A percentile compares a stretch with the other conserved stretches of the same genome.
phyloP scores from a whole-genome alignment of 2,888 invertebrate species.

The Mimachlamys varia region DNA sequence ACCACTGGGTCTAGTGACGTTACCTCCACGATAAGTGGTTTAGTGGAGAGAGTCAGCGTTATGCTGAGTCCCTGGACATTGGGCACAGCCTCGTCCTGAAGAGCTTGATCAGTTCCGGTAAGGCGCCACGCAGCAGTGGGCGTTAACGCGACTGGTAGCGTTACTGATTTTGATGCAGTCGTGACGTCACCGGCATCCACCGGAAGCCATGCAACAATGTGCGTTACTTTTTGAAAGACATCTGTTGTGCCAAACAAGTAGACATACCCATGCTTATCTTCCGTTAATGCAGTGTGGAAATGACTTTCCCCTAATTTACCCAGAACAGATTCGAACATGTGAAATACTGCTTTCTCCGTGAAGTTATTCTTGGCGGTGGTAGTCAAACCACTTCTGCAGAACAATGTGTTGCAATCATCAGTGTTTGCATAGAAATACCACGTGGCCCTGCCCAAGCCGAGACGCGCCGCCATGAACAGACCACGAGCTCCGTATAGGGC shows the following conservation, averaged over 20 bases:
- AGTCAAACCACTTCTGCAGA: slow-evolving; percentile 67
- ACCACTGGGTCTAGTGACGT: not conserved
- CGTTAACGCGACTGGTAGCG: slow-evolving; percentile 13
- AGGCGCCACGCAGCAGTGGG: slow-evolving; percentile 32
- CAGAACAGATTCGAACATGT: slow-evolving; percentile 61
- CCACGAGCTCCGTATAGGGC: slow-evolving; percentile 66
- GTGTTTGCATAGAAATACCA: slow-evolving; percentile 69
- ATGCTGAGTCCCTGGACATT: not conserved
- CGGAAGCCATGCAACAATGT: slow-evolving; percentile 68
- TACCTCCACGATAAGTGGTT: slow-evolving; percentile 37
- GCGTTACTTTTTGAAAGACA: slow-evolving; percentile 51
- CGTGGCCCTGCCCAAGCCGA: slow-evolving; percentile 59
- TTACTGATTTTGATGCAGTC: slow-evolving; percentile 6
- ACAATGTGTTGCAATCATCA: slow-evolving; percentile 60
- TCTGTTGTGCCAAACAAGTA: slow-evolving; percentile 58
- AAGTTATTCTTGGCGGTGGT: slow-evolving; percentile 57
- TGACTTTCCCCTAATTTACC: slow-evolving; percentile 57
- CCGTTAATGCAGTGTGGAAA: slow-evolving; percentile 59
- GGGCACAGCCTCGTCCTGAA: not conserved
- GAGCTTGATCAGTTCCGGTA: slow-evolving; percentile 37
- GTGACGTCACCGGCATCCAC: slow-evolving; percentile 48
- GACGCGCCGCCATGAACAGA: slow-evolving; percentile 61
- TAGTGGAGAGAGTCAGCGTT: not conserved
- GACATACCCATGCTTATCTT: slow-evolving; percentile 61
- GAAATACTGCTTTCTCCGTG: slow-evolving; percentile 62